These are phyloP conservation scores for Ctenodactylus gundi DNA, from an alignment of 2,113 vertebrate species.

Conservation along the genomic window DNA sequence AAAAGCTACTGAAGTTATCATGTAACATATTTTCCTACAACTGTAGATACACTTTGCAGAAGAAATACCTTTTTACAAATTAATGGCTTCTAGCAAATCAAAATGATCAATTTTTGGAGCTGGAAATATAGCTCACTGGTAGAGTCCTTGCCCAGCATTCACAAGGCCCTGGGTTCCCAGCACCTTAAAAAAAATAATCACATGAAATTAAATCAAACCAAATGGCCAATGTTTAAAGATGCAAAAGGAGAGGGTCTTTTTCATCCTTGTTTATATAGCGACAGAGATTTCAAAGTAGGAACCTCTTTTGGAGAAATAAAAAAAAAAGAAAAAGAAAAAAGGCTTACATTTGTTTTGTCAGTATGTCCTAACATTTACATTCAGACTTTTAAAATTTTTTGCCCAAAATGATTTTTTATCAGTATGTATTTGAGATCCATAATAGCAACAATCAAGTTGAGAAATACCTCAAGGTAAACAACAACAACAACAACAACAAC, in stretches of 20 bases:
- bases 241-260: not conserved
- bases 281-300: slow-evolving; percentile 13
- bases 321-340: no score
- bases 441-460: no score
- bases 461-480: no score
- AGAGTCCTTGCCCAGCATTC: no score
- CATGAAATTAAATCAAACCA: not conserved
- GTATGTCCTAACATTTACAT: not conserved
- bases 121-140: not conserved
- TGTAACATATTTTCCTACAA: not conserved
- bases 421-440: no score
- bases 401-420: no score
- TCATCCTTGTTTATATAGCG: not conserved
- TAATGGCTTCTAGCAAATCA: not conserved
- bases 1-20: not conserved
- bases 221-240: not conserved
- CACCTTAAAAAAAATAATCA: not conserved
- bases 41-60: not conserved
- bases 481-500: no score
- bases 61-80: slow-evolving; percentile 1
- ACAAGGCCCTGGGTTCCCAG: not conserved
- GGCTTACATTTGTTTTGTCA: not conserved
- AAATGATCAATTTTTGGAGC: not conserved
- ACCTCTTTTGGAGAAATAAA: not conserved
- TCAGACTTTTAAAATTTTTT: not conserved